Percentiles rank a stretch among this genome's conserved stretches.
Evolutionary conservation across 2,797 vertebrate species (phyloP).

Genomic region (Jordanella pulchra): DNA sequence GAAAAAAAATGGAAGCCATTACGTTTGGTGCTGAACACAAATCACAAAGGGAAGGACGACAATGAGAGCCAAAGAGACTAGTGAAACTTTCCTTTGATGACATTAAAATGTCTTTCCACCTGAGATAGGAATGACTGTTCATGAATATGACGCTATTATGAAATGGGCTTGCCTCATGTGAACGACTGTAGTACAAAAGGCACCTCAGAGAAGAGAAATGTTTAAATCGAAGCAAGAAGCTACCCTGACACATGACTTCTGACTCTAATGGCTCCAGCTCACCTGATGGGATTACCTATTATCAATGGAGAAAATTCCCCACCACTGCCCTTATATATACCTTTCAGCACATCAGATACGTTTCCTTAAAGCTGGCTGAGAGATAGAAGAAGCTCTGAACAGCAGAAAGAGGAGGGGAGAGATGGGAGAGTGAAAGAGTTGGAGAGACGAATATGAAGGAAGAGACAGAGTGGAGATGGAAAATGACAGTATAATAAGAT

Average conservation of each 20-base stretch:
- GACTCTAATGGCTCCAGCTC: slow-evolving; percentile 39
- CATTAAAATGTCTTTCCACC: slow-evolving; percentile 63
- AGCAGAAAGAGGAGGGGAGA: slow-evolving; percentile 14
- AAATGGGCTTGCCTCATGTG: slow-evolving; percentile 21
- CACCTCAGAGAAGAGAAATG: slow-evolving; percentile 22
- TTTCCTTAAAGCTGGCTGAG: slow-evolving; percentile 28
- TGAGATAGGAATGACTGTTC: slow-evolving; percentile 1
- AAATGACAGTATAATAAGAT: slow-evolving; percentile 78
- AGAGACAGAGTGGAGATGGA: slow-evolving; percentile 65
- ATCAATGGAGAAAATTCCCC: slow-evolving; percentile 34
- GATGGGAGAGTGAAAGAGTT: slow-evolving; percentile 45
- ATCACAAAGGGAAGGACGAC: slow-evolving; percentile 44
- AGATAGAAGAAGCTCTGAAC: slow-evolving; percentile 10
- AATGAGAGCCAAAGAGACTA: slow-evolving; percentile 16
- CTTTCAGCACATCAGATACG: slow-evolving; percentile 51
- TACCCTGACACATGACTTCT: slow-evolving; percentile 28
- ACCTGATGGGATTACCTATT: slow-evolving; percentile 58
- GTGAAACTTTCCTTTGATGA: slow-evolving; percentile 42
- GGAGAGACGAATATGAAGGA: slow-evolving; percentile 43
- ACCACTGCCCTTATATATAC: slow-evolving; percentile 41
- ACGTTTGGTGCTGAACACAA: slow-evolving; percentile 33
- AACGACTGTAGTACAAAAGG: slow-evolving; percentile 12
- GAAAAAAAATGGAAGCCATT: slow-evolving; percentile 46
- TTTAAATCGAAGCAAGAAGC: slow-evolving; percentile 27
- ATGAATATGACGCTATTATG: slow-evolving; percentile 17